Evolutionary conservation across 2,113 vertebrate genomes (phyloP), one percentile per base, ranked within the genome.

Genomic region (Phycodurus eques): DNA sequence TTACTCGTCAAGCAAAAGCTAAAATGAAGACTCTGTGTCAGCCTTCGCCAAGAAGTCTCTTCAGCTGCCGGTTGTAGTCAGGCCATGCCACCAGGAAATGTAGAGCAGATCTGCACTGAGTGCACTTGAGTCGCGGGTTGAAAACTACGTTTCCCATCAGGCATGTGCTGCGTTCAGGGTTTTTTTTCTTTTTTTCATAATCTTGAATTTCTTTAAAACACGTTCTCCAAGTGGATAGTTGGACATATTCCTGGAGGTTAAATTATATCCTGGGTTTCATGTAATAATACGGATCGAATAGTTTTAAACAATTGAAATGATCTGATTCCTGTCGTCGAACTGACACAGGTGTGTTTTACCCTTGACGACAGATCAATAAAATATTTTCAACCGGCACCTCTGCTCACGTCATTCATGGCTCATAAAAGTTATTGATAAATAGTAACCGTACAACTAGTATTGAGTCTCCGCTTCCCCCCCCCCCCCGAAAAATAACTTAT

Each of bases 81-180:
- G 10, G 54, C 15, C 59, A 39, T 73, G 33, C 7, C 35, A 6
- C 6, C n/a, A 83, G 88, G 74, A 85, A 65, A 1, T 89, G 89
- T 85, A 89, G 88, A 67, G 19, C 19, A 20, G 2, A 1, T 7
- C 33, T 0, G 4, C 10, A 1, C 27, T 4, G 0, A 27, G 27
- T 27, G 27, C 27, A 27, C 27, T 27, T 27, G 27, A 1, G 15
- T 4, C 0, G 1, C 0, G 0, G 0, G 2, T 0, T 12, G 4
- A 62, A 42, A 82, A 92, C 88, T 87, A 84, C 88, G 87, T 49
- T 77, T 86, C 83, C 91, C 87, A 2, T 4, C 6, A 64, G 2
- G 0, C 8, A 3, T 13, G 5, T n/a, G 49, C 33, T 8, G 19
- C 11, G n/a, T 39, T 56, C 31, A 17, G 0, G n/a, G 27, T 22